Evolutionary conservation across 2,113 vertebrate species (phyloP).

Genomic region (Saguinus imperator): DNA sequence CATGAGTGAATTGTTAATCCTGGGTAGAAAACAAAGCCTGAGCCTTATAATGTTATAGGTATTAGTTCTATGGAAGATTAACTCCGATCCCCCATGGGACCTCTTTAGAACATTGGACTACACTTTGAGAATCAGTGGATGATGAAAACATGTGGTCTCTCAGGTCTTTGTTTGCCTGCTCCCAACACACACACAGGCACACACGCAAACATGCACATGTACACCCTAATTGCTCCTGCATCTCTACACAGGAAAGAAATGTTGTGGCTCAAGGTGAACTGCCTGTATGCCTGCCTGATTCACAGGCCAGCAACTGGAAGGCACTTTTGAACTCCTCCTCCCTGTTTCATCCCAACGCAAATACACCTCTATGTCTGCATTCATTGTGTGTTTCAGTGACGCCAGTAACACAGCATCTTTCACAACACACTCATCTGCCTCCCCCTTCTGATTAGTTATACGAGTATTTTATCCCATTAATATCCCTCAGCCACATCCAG

Average conservation of each 20-base stretch:
- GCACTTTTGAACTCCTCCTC: not conserved
- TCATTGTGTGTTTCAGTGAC: not conserved
- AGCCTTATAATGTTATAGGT: slow-evolving; percentile 70
- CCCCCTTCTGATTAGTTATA: not conserved
- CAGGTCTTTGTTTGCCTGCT: not conserved
- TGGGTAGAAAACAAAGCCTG: slow-evolving; percentile 67
- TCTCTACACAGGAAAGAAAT: not conserved
- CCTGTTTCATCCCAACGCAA: not conserved
- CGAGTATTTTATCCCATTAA: not conserved
- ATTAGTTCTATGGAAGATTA: slow-evolving; percentile 67
- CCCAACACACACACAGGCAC: not conserved
- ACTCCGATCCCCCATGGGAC: slow-evolving; percentile 22
- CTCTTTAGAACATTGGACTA: slow-evolving; percentile 41
- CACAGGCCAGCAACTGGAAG: not conserved
- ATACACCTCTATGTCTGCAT: not conserved
- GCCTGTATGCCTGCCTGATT: not conserved
- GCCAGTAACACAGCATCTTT: not conserved
- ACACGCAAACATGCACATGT: not conserved
- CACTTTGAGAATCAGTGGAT: slow-evolving; percentile 47
- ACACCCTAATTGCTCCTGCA: not conserved
- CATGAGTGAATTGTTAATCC: slow-evolving; percentile 77
- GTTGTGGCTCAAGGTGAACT: not conserved
- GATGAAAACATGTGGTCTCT: slow-evolving; percentile 60
- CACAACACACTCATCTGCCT: not conserved
- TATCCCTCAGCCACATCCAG: accelerated